Base-by-base conservation (phyloP, 2,113 vertebrate genomes). In the Eudyptes chrysolophus region DNA sequence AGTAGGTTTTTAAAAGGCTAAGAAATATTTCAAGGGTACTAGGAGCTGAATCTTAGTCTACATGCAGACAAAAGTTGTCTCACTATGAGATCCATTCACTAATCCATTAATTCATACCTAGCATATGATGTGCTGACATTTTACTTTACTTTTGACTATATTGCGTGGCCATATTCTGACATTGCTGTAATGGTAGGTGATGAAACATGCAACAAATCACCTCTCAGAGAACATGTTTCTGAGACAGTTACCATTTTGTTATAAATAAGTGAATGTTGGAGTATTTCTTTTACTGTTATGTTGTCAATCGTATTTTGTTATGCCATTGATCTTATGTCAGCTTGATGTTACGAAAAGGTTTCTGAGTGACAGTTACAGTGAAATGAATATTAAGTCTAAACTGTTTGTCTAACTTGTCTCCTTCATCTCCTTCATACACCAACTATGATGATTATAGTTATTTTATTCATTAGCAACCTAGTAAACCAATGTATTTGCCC, bases 281-380 rank as follows among this genome's bases (percentile, higher is more conserved):
- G 58, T 40, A 24, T 11, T 30, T 44, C 78, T 92, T 80, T 92
- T 46, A 58, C 54, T 42, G 49, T 38, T 89, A 57, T 7, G 13
- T 40, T 87, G 54, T 42, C 80, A 91, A 54, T 61, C 1, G 4
- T 51, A 68, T 82, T 94, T 87, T 82, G 44, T 79, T 89, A 75
- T 69, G 36, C 36, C 12, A 96, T 82, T 89, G 74, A 97, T 91
- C 30, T 89, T 72, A 44, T 38, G 86, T 46, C 89, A 96, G 27
- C 17, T 60, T 61, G 80, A 76, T 72, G 30, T 32, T 84, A 89
- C 3, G 18, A 79, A 82, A 83, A 86, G 74, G 40, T 79, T 95
- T 94, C 70, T 87, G 87, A 91, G 44, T 76, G 65, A 86, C 46
- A 86, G 69, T 18, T 84, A 61, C 24, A 71, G 22, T 77, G 27